Percentiles rank a stretch among this genome's conserved stretches.
phyloP scores from a whole-genome alignment of 2,888 invertebrate genomes.

The Eubasilissa splendida region DNA sequence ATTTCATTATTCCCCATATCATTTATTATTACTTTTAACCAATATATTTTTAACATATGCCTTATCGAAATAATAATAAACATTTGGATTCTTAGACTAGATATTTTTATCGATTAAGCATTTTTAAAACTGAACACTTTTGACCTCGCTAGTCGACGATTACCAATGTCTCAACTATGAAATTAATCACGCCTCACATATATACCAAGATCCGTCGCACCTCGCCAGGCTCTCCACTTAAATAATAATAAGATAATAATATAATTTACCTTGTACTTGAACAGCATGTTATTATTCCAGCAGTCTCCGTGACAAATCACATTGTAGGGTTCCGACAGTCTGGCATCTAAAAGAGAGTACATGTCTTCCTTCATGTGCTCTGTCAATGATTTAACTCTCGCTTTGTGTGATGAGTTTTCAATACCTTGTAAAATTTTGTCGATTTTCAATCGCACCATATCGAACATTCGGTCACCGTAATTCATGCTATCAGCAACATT shows the following conservation, averaged over 20 bases:
- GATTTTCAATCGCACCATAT: background rate
- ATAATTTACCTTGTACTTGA: slow-evolving; percentile 37
- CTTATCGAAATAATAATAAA: too few species aligned
- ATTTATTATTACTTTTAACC: too few species aligned
- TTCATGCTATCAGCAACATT: background rate
- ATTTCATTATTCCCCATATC: too few species aligned
- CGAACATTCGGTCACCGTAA: background rate
- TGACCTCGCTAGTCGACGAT: too few species aligned
- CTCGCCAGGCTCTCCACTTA: background rate
- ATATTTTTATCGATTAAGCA: too few species aligned
- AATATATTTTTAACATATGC: too few species aligned
- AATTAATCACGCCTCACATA: too few species aligned
- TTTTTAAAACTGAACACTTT: too few species aligned
- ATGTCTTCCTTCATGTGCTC: background rate
- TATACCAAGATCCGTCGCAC: too few species aligned
- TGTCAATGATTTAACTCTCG: background rate
- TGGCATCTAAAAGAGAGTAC: background rate
- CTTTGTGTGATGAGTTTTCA: background rate
- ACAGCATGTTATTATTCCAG: slow-evolving; percentile 42
- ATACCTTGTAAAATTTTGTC: background rate
- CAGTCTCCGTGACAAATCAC: slow-evolving; percentile 39
- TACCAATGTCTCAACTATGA: too few species aligned
- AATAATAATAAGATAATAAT: background rate
- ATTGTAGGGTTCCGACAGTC: slow-evolving; percentile 23
- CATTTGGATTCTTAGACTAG: too few species aligned